phyloP scores from a whole-genome alignment of 2,888 invertebrate species.

The Adineta ricciae region DNA sequence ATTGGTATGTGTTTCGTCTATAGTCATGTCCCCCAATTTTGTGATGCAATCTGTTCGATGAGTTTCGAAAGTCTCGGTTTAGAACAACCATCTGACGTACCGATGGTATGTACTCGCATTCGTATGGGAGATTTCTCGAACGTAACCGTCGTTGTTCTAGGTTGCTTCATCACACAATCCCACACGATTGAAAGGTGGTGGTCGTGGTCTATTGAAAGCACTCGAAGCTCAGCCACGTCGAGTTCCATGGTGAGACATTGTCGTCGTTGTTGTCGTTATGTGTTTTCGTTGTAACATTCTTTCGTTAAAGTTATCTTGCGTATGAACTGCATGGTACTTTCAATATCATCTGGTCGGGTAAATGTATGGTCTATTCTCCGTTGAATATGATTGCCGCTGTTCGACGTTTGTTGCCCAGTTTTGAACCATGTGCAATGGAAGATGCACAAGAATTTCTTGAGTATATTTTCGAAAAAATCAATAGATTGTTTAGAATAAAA shows the following conservation, averaged over 20 bases:
- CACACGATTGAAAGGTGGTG: neutral
- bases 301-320: neutral
- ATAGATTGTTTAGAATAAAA: neutral
- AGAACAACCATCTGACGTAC: neutral
- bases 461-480: neutral
- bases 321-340: slow-evolving; percentile 11
- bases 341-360: neutral
- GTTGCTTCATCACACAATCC: neutral
- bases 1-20: neutral
- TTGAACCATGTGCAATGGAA: slow-evolving; percentile 21
- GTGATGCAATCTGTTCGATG: slow-evolving; percentile 5
- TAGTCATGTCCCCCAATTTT: slow-evolving; percentile 15
- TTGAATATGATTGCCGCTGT: neutral
- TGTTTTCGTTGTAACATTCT: too few species aligned
- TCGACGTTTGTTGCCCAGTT: neutral
- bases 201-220: slow-evolving; percentile 1
- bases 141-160: neutral
- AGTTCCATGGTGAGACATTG: neutral
- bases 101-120: neutral
- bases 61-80: slow-evolving; percentile 8
- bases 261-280: too few species aligned
- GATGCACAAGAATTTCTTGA: slow-evolving; percentile 16
- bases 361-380: neutral
- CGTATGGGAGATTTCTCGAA: neutral
- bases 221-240: neutral